Base-by-base conservation (phyloP, 2,888 invertebrate genomes). In the Plebejus anna region DNA sequence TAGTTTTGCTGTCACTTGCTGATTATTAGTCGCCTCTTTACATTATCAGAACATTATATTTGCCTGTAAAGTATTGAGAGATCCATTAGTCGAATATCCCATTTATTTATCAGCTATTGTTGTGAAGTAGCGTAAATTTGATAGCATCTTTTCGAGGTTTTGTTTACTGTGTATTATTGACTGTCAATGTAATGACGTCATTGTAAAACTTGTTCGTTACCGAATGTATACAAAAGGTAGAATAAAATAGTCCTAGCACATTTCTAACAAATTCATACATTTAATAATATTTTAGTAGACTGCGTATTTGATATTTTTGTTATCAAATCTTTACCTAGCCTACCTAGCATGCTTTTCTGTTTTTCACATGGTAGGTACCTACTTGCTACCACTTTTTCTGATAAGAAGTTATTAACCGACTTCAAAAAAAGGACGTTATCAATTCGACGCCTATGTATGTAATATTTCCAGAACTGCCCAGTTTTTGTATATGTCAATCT, bases 151-250 rank as follows among this genome's bases (percentile, higher is more conserved):
- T 76, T 78, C 76, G 81, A 83, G 79, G 82, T 83, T 85, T 87
- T 93, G 92, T 92, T 91, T 92, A 92, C 89, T 83, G 88, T 90
- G 85, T 84, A 88, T 86, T 90, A 89, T 90, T 90, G 91, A 91
- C 92, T 90, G 93, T 91, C 92, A 92, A 90, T 90, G 85, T 86
- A 87, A 90, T 93, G 92, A 94, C 92, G 93, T 93, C 92, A 93
- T 90, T 84, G 84, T 82, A 83, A 85, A 84, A 82, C 78, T 79
- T 79, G 78, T 79, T 79, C 51, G 73, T 73, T 72, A 73, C 73
- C 73, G 51, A 72, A 72, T 73, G 55, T 73, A 55, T 73, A 73
- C 55, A 73, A 32, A 32, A 55, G 22, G 32, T 61, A 59, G 22
- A 59, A 28, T 13, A 32, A 61, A 61, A 28, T 9, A 22, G 59